Base-by-base conservation (phyloP, 2,888 invertebrate species). In the Eucera pruinosa region DNA sequence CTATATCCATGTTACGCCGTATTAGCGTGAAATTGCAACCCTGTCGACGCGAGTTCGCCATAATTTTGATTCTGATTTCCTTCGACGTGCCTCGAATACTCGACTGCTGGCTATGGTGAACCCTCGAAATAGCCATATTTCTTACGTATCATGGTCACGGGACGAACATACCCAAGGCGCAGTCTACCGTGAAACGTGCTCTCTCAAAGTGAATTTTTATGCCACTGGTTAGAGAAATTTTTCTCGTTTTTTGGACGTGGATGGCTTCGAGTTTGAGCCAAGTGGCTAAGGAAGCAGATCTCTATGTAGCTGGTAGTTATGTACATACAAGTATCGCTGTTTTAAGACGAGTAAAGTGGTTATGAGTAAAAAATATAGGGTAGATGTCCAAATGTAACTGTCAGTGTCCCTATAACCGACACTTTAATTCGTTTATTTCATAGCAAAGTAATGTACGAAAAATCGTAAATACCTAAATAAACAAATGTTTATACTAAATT, bases 61-160 rank as follows among this genome's bases (percentile, higher is more conserved):
- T 75, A 73, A 75, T 75, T 75, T 54, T 73, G 54, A 60, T 60
- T 75, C 73, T 66, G 75, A 75, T 75, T 60, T 55, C 75, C 41
- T 41, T 25, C 75, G 65, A 73, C 73, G 73, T 75, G 75, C 27
- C 20, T 7, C 25, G 75, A 73, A 75, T 75, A 15, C 50, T 4
- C 20, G 39, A 18, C 3, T 20, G 2, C 11, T n/a, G 2, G 4
- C n/a, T n/a, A n/a, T n/a, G n/a, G 20, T 15, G 25, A 43, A 52
- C 43, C 23, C 30, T n/a, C 41, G 47, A 18, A 62, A 45, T 50
- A 62, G 39, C 57, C 57, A 30, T 27, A 27, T 39, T 70, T 69
- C 58, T 73, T 70, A 23, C 25, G 23, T 43, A n/a, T 20, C 36
- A 18, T 33, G 18, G 4, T 41, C 27, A 6, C 15, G 11, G 20